Evolutionary conservation across 2,888 invertebrate species (phyloP).

Genomic region (Stramonita haemastoma): DNA sequence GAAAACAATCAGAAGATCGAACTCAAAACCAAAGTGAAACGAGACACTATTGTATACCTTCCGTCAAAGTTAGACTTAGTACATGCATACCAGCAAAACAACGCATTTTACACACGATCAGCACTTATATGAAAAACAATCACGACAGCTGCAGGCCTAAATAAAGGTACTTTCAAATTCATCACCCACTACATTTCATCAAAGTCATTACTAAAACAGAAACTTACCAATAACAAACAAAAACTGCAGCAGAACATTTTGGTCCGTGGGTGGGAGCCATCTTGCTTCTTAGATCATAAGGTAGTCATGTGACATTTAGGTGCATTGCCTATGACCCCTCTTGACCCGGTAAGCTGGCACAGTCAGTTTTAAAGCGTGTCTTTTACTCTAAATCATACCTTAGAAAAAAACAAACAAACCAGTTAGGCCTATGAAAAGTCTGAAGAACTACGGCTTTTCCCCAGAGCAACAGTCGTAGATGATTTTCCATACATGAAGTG

Average conservation of each 20-base stretch:
- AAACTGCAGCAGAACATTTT: background rate
- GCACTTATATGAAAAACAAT: background rate
- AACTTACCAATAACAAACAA: constrained; percentile 16
- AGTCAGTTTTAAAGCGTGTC: too few species aligned
- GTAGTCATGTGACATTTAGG: constrained; percentile 44
- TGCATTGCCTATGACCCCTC: background rate
- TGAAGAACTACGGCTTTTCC: too few species aligned
- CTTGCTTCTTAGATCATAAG: constrained; percentile 41
- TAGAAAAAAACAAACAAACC: too few species aligned
- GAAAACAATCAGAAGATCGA: background rate
- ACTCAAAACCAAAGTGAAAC: constrained; percentile 3
- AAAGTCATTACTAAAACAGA: too few species aligned
- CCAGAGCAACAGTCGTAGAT: too few species aligned
- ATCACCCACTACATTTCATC: background rate
- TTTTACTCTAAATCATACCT: too few species aligned
- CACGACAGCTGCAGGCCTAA: background rate
- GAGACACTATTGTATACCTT: background rate
- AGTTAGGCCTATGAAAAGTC: too few species aligned
- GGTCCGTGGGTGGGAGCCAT: constrained; percentile 38
- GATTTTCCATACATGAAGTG: too few species aligned
- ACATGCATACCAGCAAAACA: background rate
- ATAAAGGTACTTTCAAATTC: background rate
- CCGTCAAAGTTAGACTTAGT: too few species aligned
- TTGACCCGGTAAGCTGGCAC: too few species aligned
- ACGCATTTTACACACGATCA: background rate